Conservation (phyloP, 2,113 vertebrate genomes). For the Narcine bancroftii region DNA sequence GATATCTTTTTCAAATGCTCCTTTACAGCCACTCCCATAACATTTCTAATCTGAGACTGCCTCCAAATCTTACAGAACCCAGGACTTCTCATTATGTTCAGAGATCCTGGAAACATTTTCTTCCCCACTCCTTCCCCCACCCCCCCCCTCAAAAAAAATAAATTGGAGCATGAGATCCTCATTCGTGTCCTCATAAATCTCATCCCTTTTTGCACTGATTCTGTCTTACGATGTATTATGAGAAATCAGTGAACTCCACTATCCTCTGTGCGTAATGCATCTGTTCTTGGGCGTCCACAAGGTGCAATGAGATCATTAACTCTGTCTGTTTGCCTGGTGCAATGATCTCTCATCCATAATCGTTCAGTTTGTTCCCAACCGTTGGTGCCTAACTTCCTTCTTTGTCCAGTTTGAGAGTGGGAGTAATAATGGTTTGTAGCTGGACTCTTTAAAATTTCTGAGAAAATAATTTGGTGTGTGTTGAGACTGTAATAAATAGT, state of each 20-base stretch:
- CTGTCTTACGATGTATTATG: not conserved
- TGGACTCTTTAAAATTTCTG: not conserved
- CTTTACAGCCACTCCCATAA: not conserved
- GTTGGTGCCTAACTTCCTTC: not conserved
- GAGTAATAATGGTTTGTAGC: not conserved
- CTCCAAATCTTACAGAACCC: not conserved
- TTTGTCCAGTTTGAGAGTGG: not conserved
- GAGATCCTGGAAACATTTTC: not conserved
- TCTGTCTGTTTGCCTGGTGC: not conserved
- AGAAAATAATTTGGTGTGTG: not conserved
- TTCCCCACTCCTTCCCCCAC: not conserved
- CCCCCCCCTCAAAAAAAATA: not conserved
- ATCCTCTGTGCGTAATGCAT: not conserved
- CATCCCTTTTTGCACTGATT: not conserved
- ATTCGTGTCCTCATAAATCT: not conserved
- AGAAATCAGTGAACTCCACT: too few relatives aligned
- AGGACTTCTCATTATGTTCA: not conserved
- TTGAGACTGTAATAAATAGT: not conserved
- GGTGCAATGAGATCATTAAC: not conserved
- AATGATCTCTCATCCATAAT: not conserved
- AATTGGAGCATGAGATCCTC: not conserved
- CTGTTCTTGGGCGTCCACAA: not conserved
- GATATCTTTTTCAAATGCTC: too few relatives aligned
- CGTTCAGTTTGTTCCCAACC: not conserved
- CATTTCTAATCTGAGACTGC: not conserved